Percentiles rank a stretch among this genome's conserved stretches.
Conservation (phyloP, 2,888 invertebrate species). For the Esperia sulphurella region DNA sequence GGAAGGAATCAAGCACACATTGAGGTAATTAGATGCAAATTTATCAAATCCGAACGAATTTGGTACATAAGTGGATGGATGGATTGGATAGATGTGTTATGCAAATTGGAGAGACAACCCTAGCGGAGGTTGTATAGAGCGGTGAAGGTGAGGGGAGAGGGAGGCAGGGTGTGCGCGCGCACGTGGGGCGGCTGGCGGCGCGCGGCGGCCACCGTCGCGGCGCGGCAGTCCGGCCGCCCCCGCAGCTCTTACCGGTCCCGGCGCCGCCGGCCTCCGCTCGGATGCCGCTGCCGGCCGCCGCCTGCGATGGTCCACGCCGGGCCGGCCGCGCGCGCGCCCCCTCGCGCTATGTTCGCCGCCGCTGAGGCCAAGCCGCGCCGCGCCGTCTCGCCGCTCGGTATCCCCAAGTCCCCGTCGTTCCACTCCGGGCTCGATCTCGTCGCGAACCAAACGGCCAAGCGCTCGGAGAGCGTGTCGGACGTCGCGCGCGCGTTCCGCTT, state of each 20-base stretch:
- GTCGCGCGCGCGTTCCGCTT: constrained; percentile 73
- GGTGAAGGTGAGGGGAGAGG: constrained; percentile 21
- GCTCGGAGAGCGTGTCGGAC: constrained; percentile 69
- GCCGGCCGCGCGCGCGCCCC: constrained; percentile 77
- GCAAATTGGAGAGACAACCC: constrained; percentile 34
- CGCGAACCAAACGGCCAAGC: constrained; percentile 80
- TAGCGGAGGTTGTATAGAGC: constrained; percentile 57
- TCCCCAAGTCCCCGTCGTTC: constrained; percentile 93
- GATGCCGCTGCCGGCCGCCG: constrained; percentile 78
- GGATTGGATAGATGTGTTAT: too few relatives aligned
- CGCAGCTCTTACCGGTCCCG: constrained; percentile 70
- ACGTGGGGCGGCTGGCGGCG: constrained; percentile 34
- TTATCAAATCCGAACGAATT: too few relatives aligned
- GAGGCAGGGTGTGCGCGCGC: constrained; percentile 20
- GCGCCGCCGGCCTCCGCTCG: constrained; percentile 73
- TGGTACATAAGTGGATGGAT: too few relatives aligned
- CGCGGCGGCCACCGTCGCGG: constrained; percentile 34
- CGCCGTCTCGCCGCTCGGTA: constrained; percentile 82
- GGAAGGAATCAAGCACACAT: too few relatives aligned
- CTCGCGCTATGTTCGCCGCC: constrained; percentile 76
- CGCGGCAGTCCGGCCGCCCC: constrained; percentile 68
- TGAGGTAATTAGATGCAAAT: too few relatives aligned
- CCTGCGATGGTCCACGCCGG: constrained; percentile 79
- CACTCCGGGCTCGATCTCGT: constrained; percentile 91
- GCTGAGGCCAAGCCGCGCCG: constrained; percentile 73